phyloP scores from a whole-genome alignment of 2,888 invertebrate genomes.

The Ecliptopera silaceata region DNA sequence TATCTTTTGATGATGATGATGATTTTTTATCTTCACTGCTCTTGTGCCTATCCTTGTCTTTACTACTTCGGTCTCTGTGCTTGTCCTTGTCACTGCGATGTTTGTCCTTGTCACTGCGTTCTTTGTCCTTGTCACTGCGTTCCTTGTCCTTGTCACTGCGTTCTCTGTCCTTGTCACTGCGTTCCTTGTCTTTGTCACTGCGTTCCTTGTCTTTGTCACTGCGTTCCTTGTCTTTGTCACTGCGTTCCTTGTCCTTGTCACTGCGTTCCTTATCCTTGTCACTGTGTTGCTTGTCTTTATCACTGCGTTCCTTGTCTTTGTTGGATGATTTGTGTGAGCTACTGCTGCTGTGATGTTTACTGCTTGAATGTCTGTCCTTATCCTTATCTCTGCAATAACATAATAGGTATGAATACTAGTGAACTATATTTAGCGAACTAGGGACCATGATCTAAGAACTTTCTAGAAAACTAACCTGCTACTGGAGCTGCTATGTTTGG shows the following conservation, averaged over 20 bases:
- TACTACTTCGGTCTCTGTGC: constrained; percentile 50
- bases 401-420: constrained; percentile 7
- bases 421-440: constrained; percentile 4
- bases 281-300: constrained; percentile 57
- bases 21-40: constrained; percentile 68
- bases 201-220: constrained; percentile 56
- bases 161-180: constrained; percentile 72
- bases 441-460: constrained; percentile 43
- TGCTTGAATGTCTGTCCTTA: constrained; percentile 80
- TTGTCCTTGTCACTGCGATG: constrained; percentile 56
- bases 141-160: constrained; percentile 65
- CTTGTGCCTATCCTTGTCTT: constrained; percentile 66
- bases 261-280: constrained; percentile 56
- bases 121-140: constrained; percentile 55
- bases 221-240: constrained; percentile 55
- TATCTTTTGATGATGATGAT: constrained; percentile 51
- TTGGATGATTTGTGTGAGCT: constrained; percentile 81
- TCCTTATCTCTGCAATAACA: constrained; percentile 70
- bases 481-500: constrained; percentile 76
- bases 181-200: constrained; percentile 53
- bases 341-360: constrained; percentile 81
- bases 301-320: constrained; percentile 78
- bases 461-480: constrained; percentile 78
- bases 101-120: constrained; percentile 54
- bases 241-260: no score